Conservation (phyloP, 2,888 invertebrate genomes). For the Drosophila rubida region DNA sequence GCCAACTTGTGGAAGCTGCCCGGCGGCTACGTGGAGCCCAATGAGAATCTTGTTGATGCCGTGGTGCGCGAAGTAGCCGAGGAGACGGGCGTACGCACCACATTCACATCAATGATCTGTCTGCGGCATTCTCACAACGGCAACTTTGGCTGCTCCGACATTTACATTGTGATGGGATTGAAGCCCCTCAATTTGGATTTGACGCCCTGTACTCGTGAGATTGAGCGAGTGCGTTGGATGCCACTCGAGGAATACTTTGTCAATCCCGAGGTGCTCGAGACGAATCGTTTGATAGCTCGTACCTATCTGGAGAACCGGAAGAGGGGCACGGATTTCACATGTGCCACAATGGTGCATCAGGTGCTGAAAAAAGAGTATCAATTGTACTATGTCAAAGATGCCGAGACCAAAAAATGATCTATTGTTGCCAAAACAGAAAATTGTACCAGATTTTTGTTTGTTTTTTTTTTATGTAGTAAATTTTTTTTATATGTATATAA, state of each 20-base stretch:
- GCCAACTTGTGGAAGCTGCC: conserved; percentile 93
- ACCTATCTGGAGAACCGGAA: conserved; percentile 89
- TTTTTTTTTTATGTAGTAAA: conserved; percentile 15
- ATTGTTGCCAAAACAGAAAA: conserved; percentile 20
- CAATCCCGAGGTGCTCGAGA: conserved; percentile 90
- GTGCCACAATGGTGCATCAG: conserved; percentile 85
- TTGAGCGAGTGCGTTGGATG: conserved; percentile 93
- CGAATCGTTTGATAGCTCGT: conserved; percentile 89
- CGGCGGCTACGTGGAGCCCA: conserved; percentile 95
- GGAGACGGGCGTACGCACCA: conserved; percentile 93
- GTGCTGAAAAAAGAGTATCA: conserved; percentile 82
- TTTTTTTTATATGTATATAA: background rate
- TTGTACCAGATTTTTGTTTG: background rate
- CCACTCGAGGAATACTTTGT: conserved; percentile 89
- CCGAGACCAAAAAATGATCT: background rate
- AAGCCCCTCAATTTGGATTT: conserved; percentile 88
- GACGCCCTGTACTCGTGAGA: conserved; percentile 90
- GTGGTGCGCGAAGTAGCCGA: conserved; percentile 94
- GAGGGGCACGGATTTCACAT: conserved; percentile 87
- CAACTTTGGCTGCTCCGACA: conserved; percentile 93
- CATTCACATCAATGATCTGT: conserved; percentile 91
- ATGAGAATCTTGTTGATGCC: conserved; percentile 93
- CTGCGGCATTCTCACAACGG: conserved; percentile 92
- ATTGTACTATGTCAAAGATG: conserved; percentile 78
- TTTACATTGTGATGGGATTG: conserved; percentile 92